Base-by-base conservation (phyloP, 1,140 invertebrate genomes). In the Dinothrombium tinctorium region DNA sequence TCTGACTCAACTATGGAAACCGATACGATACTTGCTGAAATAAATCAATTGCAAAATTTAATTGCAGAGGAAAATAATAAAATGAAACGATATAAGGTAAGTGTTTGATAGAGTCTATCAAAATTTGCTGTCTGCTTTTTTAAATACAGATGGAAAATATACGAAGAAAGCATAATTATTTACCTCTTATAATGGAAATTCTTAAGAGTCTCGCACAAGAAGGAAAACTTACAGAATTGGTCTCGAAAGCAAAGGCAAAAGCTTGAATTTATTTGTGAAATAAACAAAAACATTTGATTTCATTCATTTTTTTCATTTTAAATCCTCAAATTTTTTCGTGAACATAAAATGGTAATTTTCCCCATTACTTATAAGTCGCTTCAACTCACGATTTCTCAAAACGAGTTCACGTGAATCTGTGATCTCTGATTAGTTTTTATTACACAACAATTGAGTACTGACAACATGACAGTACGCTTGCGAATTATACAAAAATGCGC, bases 171-270 rank as follows among this genome's bases (percentile, higher is more conserved):
- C 92, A 99, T 57, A 98, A 99, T 59, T 98, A 98, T 59, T 64
- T 96, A 40, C 92, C 92, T 2, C 73, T 99, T 41, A 95, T 99
- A 44, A 78, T 99, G 52, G 84, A 92, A 60, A 65, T 98, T 38
- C 59, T 98, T 14, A 92, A 92, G 62, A 73, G 86, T 50, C 63
- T 98, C 39, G 90, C 87, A 1, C 77, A 82, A 56, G 77, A 92
- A 57, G 82, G 81, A 23, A 82, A 90, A 58, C 59, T 99, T 29
- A 63, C 81, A 46, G 72, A 76, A 15, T 59, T 90, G 9, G 81
- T 81, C 56, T 77, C 89, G 53, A 77, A 82, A 54, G 82, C 43
- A 2, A 46, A 45, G 40, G 32, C 42, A 39, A 37, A 33, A 35
- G 32, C 45, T 8, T 11, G 17, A 15, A 35, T 8, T 35, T 28